Evolutionary conservation across 2,113 vertebrate genomes (phyloP).

Genomic region (Phasianus colchicus): DNA sequence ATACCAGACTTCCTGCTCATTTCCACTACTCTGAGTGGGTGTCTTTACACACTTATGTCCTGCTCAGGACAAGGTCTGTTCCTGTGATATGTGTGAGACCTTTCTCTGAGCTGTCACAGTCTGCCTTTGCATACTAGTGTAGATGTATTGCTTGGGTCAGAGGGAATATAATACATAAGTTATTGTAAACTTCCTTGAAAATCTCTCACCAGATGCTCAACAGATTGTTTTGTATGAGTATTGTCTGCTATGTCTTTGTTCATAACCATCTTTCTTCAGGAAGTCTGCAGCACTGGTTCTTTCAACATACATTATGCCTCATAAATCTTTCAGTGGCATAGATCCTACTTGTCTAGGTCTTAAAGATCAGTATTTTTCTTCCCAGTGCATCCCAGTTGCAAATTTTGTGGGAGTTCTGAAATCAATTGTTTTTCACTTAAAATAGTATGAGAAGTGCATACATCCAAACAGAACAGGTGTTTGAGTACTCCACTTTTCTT

Average conservation of each 20-base stretch:
- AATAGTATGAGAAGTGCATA: not conserved
- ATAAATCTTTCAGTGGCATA: not conserved
- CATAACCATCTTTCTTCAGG: not conserved
- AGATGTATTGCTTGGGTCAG: not conserved
- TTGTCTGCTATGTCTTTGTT: not conserved
- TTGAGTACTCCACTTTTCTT: not conserved
- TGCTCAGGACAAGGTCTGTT: not conserved
- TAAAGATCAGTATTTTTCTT: not conserved
- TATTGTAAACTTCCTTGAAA: not conserved
- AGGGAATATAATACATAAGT: not conserved
- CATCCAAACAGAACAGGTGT: not conserved
- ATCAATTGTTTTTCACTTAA: not conserved
- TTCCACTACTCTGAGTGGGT: not conserved
- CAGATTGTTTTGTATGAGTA: not conserved
- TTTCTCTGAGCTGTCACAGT: not conserved
- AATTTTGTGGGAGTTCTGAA: not conserved
- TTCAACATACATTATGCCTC: not conserved
- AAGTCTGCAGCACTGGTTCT: not conserved
- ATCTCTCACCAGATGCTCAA: not conserved
- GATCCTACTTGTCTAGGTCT: not conserved
- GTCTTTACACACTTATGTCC: not conserved
- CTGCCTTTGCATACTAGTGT: not conserved
- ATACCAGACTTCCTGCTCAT: not conserved
- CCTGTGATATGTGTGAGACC: not conserved
- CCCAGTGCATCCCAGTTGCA: not conserved